These are phyloP conservation scores for Bombus huntii DNA, from an alignment of 1,140 invertebrate species.

Conservation along the genomic window DNA sequence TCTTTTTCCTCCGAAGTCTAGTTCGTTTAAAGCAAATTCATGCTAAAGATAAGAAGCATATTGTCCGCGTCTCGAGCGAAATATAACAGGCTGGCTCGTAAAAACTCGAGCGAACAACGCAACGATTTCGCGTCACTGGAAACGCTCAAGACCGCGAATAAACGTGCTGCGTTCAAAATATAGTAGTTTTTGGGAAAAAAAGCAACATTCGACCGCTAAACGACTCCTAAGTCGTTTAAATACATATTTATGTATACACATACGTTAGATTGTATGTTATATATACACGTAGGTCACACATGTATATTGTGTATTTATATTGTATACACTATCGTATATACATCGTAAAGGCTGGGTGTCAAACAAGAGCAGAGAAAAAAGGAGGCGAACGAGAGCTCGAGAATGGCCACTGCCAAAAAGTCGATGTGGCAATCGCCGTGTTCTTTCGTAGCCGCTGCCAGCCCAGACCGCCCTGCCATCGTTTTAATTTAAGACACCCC, in stretches of 20 bases:
- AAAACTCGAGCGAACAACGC: constrained; percentile 6
- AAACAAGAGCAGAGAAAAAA: background rate
- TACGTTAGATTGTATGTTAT: no score
- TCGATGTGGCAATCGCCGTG: constrained; percentile 74
- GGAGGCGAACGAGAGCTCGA: constrained; percentile 20
- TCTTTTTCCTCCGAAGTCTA: background rate
- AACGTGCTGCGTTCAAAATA: background rate
- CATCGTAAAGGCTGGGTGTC: no score
- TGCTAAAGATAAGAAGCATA: constrained; percentile 8
- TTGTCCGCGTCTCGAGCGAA: background rate
- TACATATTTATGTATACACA: no score
- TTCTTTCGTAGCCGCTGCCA: constrained; percentile 71
- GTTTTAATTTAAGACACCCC: constrained; percentile 80
- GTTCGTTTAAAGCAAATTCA: background rate
- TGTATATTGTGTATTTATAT: no score
- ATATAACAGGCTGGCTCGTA: background rate
- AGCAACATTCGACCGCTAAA: no score
- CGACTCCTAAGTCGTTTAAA: no score
- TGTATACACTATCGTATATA: no score
- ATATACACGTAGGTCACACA: no score
- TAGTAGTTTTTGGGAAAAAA: background rate
- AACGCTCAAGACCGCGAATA: background rate
- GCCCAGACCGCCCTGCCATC: constrained; percentile 62
- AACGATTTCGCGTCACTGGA: constrained; percentile 4
- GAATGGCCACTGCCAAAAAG: constrained; percentile 72